phyloP scores from a whole-genome alignment of 2,113 vertebrate species.

The Myrmophylax atrothorax region DNA sequence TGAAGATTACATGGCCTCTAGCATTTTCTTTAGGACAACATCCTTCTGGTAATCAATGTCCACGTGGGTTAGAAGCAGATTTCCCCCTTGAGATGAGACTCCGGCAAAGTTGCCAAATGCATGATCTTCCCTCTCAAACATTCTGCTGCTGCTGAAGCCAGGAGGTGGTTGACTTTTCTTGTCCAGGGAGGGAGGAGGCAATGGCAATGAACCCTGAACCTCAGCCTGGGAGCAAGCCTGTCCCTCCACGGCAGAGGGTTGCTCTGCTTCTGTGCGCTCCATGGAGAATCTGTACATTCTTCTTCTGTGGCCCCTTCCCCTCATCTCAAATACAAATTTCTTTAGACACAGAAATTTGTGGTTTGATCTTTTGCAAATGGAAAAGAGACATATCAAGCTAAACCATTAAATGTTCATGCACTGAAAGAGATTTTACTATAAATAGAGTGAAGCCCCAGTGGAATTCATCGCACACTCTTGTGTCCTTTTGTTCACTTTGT shows the following conservation, averaged over 20 bases:
- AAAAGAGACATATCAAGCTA: neutral
- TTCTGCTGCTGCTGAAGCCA: neutral
- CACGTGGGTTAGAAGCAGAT: neutral
- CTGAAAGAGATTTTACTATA: neutral
- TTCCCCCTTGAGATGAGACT: neutral
- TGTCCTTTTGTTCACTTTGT: neutral
- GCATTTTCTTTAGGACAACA: neutral
- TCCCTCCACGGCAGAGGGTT: neutral
- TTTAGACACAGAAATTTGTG: neutral
- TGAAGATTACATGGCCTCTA: neutral
- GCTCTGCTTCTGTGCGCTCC: fast-evolving
- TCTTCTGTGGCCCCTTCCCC: neutral
- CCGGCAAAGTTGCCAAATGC: neutral
- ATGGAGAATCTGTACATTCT: neutral
- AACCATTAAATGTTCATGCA: neutral
- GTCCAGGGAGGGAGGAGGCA: neutral
- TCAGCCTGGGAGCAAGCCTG: neutral
- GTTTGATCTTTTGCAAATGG: neutral
- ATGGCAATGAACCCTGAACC: neutral
- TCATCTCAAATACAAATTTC: neutral
- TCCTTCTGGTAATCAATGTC: neutral
- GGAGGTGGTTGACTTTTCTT: neutral
- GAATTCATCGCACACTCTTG: neutral
- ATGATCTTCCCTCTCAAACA: neutral
- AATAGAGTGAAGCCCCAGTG: neutral